Evolutionary conservation across 2,888 invertebrate genomes (phyloP), one percentile per base, ranked within the genome.

Genomic region (Hyles lineata): DNA sequence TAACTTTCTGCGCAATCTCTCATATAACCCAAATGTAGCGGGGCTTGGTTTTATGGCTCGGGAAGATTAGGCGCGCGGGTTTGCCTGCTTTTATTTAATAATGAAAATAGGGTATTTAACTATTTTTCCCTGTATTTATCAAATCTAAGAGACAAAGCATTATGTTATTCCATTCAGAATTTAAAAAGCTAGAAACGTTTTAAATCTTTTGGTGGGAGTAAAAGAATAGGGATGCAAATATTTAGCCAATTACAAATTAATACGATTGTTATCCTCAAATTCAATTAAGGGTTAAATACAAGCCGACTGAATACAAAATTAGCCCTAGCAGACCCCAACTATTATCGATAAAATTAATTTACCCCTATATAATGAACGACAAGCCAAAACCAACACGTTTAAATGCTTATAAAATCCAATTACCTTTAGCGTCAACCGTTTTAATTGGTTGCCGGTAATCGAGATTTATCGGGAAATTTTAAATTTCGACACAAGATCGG

Each of bases 401-500:
- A 67, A 50, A 67, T 67, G 67, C 50, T 67, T 67, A 50, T 67
- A 50, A 67, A 67, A 50, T 67, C 63, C 63, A 67, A 67, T 67
- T 67, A 67, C 43, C 67, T 67, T 67, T 50, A 67, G 43, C 67
- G 50, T 67, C 67, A 67, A 43, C 67, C 23, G 4, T 67, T 67
- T 67, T 67, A 67, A 67, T 67, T 67, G 67, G 67, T 43, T 67
- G 67, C 23, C 67, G 50, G 67, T 67, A 67, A 67, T 67, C 67
- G 67, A 67, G 35, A 67, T 67, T 72, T 71, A 73, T 71, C 25
- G 71, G 50, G 25, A 73, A 35, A 35, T 60, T 71, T 73, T 71
- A 52, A 71, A 72, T 67, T 67, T 32, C 67, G 59, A 52, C 58
- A 71, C 73, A 76, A 74, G 70, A 72, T 73, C 69, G 62, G 69